phyloP scores from a whole-genome alignment of 2,113 vertebrate species.

The Chloropsis cyanopogon region DNA sequence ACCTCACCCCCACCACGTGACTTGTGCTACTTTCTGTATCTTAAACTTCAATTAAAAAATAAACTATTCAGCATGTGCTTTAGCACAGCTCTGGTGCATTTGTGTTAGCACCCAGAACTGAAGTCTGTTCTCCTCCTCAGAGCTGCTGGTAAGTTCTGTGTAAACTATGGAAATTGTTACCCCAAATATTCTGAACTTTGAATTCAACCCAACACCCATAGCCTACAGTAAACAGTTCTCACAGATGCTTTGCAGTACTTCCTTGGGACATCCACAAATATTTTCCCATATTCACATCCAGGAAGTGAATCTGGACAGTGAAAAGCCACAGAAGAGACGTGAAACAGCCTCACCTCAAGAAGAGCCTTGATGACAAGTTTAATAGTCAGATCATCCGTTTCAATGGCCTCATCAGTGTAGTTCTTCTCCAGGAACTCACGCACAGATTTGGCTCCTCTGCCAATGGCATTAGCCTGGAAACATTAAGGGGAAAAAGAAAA shows the following conservation, averaged over 20 bases:
- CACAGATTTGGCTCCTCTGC: conserved; percentile 85
- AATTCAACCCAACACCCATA: background rate
- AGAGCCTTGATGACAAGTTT: conserved; percentile 86
- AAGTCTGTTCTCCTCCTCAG: background rate
- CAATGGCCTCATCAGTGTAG: conserved; percentile 84
- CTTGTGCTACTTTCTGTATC: background rate
- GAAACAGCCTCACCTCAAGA: conserved; percentile 72
- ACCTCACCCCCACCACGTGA: background rate
- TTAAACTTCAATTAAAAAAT: background rate
- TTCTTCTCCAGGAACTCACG: conserved; percentile 88
- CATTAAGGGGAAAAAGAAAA: background rate
- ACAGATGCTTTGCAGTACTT: too few species aligned
- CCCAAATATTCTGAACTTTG: background rate
- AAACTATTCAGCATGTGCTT: background rate
- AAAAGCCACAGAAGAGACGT: background rate
- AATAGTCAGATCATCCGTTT: conserved; percentile 81
- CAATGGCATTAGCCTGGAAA: conserved; percentile 83
- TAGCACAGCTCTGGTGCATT: too few species aligned
- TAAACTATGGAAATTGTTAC: background rate
- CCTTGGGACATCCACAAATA: too few species aligned
- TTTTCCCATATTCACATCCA: background rate
- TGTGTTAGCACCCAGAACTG: background rate
- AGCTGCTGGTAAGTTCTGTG: background rate
- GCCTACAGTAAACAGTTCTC: background rate
- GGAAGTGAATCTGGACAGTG: background rate